A percentile compares a stretch with the other conserved stretches of the same genome.
Evolutionary conservation across 2,888 invertebrate species (phyloP).

Genomic region (Cosmorhoe ocellata): DNA sequence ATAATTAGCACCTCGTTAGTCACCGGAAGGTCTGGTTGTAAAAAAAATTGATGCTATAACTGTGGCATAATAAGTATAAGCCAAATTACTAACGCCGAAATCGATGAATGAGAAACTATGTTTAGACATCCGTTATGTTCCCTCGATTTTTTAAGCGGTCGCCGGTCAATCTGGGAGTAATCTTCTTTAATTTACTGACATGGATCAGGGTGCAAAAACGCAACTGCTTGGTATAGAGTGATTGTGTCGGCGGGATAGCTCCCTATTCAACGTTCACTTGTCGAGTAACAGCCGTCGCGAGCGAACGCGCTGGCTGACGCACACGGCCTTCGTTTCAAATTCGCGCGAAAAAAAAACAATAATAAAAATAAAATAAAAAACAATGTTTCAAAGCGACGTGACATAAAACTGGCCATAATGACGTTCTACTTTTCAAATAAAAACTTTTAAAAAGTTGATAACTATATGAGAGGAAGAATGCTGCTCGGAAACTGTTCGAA

Average conservation of each 20-base stretch:
- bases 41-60: constrained; percentile 29
- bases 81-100: constrained; percentile 30
- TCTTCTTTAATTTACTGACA: constrained; percentile 56
- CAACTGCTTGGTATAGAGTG: constrained; percentile 42
- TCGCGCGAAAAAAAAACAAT: constrained; percentile 37
- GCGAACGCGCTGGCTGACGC: constrained; percentile 50
- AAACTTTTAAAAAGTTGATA: constrained; percentile 25
- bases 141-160: constrained; percentile 38
- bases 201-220: constrained; percentile 50
- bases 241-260: constrained; percentile 47
- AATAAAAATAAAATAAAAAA: constrained; percentile 34
- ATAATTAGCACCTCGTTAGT: constrained; percentile 11
- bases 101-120: constrained; percentile 33
- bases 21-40: constrained; percentile 16
- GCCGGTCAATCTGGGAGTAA: constrained; percentile 48
- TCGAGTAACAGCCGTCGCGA: constrained; percentile 51
- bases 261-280: constrained; percentile 53
- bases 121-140: constrained; percentile 32
- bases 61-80: constrained; percentile 39
- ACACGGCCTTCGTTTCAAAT: constrained; percentile 32
- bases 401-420: constrained; percentile 40
- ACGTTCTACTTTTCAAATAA: constrained; percentile 32
- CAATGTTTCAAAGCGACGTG: constrained; percentile 53
- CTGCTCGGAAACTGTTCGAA: constrained; percentile 29
- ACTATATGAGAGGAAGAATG: constrained; percentile 29